phyloP scores from a whole-genome alignment of 2,888 invertebrate genomes.

The Ochropleura leucogaster region DNA sequence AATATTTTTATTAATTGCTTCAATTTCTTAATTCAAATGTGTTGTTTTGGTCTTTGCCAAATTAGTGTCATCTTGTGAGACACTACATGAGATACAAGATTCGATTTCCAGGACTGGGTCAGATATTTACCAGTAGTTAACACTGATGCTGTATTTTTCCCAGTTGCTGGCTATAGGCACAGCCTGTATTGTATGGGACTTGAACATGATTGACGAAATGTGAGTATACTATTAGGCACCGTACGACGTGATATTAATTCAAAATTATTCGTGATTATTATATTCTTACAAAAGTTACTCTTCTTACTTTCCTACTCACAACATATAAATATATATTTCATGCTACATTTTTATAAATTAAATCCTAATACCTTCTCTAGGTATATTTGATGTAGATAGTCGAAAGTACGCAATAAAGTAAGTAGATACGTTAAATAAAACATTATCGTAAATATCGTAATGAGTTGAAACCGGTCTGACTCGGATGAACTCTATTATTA shows the following conservation, averaged over 20 bases:
- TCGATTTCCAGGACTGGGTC: too few relatives aligned
- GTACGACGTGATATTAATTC: too few relatives aligned
- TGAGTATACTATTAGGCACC: too few relatives aligned
- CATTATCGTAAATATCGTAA: slow-evolving; percentile 54
- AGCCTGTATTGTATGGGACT: too few relatives aligned
- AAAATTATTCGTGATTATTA: not conserved
- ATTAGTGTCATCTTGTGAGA: not conserved
- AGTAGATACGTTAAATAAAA: slow-evolving; percentile 13
- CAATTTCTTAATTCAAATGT: not conserved
- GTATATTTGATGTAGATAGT: not conserved
- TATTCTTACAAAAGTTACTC: not conserved
- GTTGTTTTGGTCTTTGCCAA: too few relatives aligned
- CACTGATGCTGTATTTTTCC: too few relatives aligned
- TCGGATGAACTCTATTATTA: slow-evolving; percentile 42
- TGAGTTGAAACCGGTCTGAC: slow-evolving; percentile 68
- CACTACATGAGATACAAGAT: too few relatives aligned
- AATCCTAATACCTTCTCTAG: not conserved
- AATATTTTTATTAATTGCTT: slow-evolving; percentile 4
- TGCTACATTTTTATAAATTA: not conserved
- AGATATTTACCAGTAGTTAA: too few relatives aligned
- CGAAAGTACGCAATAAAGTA: not conserved
- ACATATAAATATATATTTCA: not conserved
- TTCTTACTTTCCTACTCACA: too few relatives aligned
- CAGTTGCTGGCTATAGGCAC: too few relatives aligned
- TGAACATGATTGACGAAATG: too few relatives aligned